These are phyloP conservation scores for Vollenhovia emeryi DNA, from an alignment of 1,140 invertebrate species.

Conservation along the genomic window DNA sequence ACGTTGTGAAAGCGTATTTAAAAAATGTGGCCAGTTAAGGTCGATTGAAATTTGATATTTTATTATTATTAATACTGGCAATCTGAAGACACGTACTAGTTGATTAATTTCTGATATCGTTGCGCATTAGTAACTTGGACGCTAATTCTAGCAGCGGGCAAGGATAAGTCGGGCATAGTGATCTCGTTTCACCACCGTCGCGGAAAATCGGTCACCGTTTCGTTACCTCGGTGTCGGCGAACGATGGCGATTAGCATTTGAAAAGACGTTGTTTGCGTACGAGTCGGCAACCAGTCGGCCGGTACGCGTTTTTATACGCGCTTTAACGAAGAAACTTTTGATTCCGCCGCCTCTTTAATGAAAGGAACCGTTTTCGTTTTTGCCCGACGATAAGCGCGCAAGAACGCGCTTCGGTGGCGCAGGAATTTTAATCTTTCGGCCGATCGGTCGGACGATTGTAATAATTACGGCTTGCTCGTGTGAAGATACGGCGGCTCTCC, in stretches of 20 bases:
- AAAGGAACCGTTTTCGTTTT: constrained; percentile 47
- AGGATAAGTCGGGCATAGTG: not conserved
- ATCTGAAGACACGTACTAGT: too few species aligned
- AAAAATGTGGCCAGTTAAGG: too few species aligned
- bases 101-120: too few species aligned
- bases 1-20: too few species aligned
- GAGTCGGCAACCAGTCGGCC: not conserved
- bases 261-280: constrained; percentile 10
- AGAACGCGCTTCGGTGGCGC: constrained; percentile 42
- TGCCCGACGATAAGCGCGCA: constrained; percentile 43
- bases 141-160: not conserved
- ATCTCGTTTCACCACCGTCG: not conserved
- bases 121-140: not conserved
- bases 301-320: constrained; percentile 13
- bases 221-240: not conserved
- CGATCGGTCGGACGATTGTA: constrained; percentile 47
- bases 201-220: not conserved
- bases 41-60: too few species aligned
- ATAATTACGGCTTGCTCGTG: constrained; percentile 49
- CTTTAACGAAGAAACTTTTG: constrained; percentile 48
- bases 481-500: constrained; percentile 39
- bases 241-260: constrained; percentile 3
- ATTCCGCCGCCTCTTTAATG: constrained; percentile 56
- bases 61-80: too few species aligned
- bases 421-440: constrained; percentile 55